Evolutionary conservation across 1,140 invertebrate genomes (phyloP).

Genomic region (Mya arenaria): DNA sequence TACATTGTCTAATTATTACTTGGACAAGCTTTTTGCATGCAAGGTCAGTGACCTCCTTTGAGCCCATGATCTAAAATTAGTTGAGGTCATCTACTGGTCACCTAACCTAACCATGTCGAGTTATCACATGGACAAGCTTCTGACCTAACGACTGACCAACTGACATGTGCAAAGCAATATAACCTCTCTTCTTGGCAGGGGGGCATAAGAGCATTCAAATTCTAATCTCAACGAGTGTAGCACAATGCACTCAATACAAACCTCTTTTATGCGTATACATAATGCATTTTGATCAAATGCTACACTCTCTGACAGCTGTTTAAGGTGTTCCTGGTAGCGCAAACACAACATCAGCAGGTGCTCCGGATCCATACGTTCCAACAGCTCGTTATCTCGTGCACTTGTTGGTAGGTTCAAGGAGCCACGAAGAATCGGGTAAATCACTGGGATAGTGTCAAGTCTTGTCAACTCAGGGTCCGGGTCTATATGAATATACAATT

Average conservation of each 20-base stretch:
- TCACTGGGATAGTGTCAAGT: constrained; percentile 92
- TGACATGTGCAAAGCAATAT: too few species aligned
- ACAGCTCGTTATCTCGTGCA: constrained; percentile 91
- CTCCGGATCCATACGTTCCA: constrained; percentile 89
- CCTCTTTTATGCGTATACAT: constrained; percentile 88
- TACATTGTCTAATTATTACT: too few species aligned
- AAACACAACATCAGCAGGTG: constrained; percentile 85
- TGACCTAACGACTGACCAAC: too few species aligned
- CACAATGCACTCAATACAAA: too few species aligned
- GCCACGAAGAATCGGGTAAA: constrained; percentile 95
- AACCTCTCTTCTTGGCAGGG: too few species aligned
- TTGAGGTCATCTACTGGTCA: too few species aligned
- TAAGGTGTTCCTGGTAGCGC: constrained; percentile 89
- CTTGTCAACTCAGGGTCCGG: constrained; percentile 91
- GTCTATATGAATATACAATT: too few species aligned
- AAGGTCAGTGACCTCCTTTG: too few species aligned
- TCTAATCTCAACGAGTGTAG: background rate
- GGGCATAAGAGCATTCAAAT: background rate
- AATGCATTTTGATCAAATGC: constrained; percentile 88
- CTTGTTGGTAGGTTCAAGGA: constrained; percentile 91
- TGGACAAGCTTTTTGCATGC: too few species aligned
- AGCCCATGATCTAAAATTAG: too few species aligned
- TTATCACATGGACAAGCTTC: too few species aligned
- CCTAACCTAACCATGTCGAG: too few species aligned
- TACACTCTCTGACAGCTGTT: constrained; percentile 87